Evolutionary conservation across 2,888 invertebrate genomes (phyloP).

Genomic region (Philonicus albiceps): DNA sequence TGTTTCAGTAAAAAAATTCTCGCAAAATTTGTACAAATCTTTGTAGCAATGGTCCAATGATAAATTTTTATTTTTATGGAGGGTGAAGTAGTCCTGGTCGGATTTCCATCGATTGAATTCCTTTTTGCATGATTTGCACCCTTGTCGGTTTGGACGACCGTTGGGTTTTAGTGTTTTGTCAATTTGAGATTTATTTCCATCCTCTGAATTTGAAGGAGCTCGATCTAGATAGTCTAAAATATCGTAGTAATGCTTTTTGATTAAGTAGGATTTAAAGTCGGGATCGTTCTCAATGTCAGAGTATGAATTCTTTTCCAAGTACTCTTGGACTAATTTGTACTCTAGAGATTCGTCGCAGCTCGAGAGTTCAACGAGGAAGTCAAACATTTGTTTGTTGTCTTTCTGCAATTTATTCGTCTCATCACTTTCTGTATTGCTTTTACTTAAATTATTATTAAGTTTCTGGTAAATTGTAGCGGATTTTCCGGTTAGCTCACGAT

Average conservation of each 20-base stretch:
- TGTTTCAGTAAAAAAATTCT: slow-evolving; percentile 58
- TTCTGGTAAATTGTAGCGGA: slow-evolving; percentile 52
- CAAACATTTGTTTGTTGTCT: slow-evolving; percentile 57
- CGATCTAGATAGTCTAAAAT: slow-evolving; percentile 59
- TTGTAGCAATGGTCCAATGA: slow-evolving; percentile 51
- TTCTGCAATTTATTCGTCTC: slow-evolving; percentile 55
- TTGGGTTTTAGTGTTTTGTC: not conserved
- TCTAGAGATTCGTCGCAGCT: slow-evolving; percentile 61
- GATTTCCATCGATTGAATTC: slow-evolving; percentile 31
- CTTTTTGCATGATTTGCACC: slow-evolving; percentile 8
- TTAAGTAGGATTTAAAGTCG: slow-evolving; percentile 60
- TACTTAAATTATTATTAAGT: slow-evolving; percentile 33
- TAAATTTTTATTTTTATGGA: slow-evolving; percentile 29
- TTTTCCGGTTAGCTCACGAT: slow-evolving; percentile 58
- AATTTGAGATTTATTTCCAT: not conserved
- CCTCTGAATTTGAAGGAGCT: slow-evolving; percentile 43
- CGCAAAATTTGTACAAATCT: slow-evolving; percentile 57
- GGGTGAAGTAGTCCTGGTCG: slow-evolving; percentile 35
- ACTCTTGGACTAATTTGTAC: slow-evolving; percentile 60
- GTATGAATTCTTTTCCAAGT: slow-evolving; percentile 61
- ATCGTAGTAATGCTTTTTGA: slow-evolving; percentile 61
- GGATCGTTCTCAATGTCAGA: slow-evolving; percentile 61
- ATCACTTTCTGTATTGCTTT: slow-evolving; percentile 50
- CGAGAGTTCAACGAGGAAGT: slow-evolving; percentile 57
- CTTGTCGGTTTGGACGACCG: not conserved